Evolutionary conservation across 2,797 vertebrate species (phyloP).

Genomic region (Pteropus rufus): DNA sequence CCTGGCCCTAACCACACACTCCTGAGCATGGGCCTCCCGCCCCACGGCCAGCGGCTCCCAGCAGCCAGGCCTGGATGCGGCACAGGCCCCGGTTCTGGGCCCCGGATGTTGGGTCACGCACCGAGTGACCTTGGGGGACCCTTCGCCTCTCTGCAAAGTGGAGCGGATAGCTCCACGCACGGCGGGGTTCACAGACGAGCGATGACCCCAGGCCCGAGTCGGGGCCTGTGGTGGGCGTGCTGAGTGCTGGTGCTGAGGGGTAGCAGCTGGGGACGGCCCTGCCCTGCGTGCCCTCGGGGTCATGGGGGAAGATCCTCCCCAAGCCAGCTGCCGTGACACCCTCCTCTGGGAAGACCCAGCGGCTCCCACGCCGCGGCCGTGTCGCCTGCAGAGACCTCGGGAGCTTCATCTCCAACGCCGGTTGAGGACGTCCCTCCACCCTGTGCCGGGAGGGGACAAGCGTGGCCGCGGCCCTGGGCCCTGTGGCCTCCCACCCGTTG

Average conservation of each 20-base stretch:
- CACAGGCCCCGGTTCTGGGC: neutral
- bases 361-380: fast-evolving
- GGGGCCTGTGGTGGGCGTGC: fast-evolving
- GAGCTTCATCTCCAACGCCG: neutral
- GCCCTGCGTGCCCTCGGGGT: neutral
- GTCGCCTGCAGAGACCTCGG: fast-evolving
- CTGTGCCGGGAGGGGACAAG: neutral
- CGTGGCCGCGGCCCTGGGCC: neutral
- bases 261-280: neutral
- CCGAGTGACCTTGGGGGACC: neutral
- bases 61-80: fast-evolving
- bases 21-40: fast-evolving
- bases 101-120: fast-evolving
- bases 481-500: neutral
- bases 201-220: fast-evolving
- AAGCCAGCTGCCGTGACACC: neutral
- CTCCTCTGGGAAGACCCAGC: neutral
- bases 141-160: neutral
- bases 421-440: neutral
- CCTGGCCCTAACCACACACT: neutral
- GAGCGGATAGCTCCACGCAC: fast-evolving
- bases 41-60: fast-evolving
- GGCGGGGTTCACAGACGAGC: fast-evolving
- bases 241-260: fast-evolving
- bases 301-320: fast-evolving